Evolutionary conservation across 2,888 invertebrate genomes (phyloP).

Genomic region (Elegia similella): DNA sequence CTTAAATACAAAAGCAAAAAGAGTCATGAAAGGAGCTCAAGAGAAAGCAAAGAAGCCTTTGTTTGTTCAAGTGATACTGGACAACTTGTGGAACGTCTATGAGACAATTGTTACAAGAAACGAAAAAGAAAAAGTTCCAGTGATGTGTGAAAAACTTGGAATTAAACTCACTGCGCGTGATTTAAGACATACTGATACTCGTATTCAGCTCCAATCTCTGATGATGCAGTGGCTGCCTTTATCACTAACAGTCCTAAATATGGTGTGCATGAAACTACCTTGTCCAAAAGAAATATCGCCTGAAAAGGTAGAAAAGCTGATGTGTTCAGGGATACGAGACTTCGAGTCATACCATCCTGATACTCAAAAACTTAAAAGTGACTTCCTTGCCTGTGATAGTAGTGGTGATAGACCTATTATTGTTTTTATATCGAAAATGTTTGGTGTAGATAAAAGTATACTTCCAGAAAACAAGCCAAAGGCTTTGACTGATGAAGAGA

Average conservation of each 20-base stretch:
- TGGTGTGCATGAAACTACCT: slow-evolving; percentile 91
- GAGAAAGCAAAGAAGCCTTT: slow-evolving; percentile 95
- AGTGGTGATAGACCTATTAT: slow-evolving; percentile 84
- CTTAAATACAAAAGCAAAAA: slow-evolving; percentile 91
- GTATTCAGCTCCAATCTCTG: slow-evolving; percentile 89
- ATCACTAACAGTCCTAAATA: slow-evolving; percentile 89
- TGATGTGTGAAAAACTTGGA: slow-evolving; percentile 88
- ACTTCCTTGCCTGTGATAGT: slow-evolving; percentile 86
- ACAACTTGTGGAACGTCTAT: slow-evolving; percentile 95
- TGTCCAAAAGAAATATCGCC: slow-evolving; percentile 88
- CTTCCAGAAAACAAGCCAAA: slow-evolving; percentile 91
- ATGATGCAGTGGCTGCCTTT: slow-evolving; percentile 95
- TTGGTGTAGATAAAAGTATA: slow-evolving; percentile 87
- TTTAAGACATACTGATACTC: slow-evolving; percentile 88
- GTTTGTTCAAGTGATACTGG: slow-evolving; percentile 95
- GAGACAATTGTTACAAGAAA: slow-evolving; percentile 89
- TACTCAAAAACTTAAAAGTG: slow-evolving; percentile 86
- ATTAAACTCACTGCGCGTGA: slow-evolving; percentile 89
- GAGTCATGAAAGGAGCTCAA: slow-evolving; percentile 93
- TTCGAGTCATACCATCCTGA: slow-evolving; percentile 85
- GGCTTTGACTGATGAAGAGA: slow-evolving; percentile 87
- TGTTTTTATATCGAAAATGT: slow-evolving; percentile 95
- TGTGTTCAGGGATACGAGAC: slow-evolving; percentile 87
- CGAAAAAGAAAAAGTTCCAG: slow-evolving; percentile 87
- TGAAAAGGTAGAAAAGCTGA: slow-evolving; percentile 90